Evolutionary conservation across 2,797 vertebrate genomes (phyloP), one percentile per base, ranked within the genome.

Genomic region (Urophycis tenuis): DNA sequence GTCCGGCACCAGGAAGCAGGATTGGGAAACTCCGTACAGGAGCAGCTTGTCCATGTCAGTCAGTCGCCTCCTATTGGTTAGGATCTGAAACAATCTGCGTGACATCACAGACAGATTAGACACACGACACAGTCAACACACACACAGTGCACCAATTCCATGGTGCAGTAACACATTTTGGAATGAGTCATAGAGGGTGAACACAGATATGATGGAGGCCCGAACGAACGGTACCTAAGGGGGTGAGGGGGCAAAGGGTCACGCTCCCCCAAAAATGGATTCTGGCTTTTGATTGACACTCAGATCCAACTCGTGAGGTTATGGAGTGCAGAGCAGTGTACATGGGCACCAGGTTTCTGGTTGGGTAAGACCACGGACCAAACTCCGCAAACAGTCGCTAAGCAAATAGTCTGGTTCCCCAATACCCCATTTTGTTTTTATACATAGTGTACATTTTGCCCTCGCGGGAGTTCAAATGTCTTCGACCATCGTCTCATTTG

Each of bases 1-100:
- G 83, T 87, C 82, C 33, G 67, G 35, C 0, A 70, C 74, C 93
- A 87, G 77, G 84, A 97, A 96, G 83, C 96, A 97, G 78, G 85
- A 89, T 0, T 0, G 81, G 34, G 94, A 84, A 1, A 96, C 76
- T 0, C 12, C 81, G 34, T 89, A 77, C 71, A 90, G 87, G 75
- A 96, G 87, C 3, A 88, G 32, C 1, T 75, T 22, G 71, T 88
- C 75, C 0, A 81, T 76, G 0, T 41, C 41, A 1, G 75, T 89
- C 73, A 84, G 79, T 15, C 80, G 73, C 39, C 72, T 87, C 0
- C 4, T 82, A 73, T 79, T 79, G 32, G 70, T 82, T 85, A 95
- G 85, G 78, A 83, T 89, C 72, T 77, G 88, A 2, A 87, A 93
- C 73, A 96, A 85, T 72, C 95, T 96, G 78, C 0, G 33, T 72